Conservation (phyloP, 2,113 vertebrate species). For the Melanotaenia duboulayi region DNA sequence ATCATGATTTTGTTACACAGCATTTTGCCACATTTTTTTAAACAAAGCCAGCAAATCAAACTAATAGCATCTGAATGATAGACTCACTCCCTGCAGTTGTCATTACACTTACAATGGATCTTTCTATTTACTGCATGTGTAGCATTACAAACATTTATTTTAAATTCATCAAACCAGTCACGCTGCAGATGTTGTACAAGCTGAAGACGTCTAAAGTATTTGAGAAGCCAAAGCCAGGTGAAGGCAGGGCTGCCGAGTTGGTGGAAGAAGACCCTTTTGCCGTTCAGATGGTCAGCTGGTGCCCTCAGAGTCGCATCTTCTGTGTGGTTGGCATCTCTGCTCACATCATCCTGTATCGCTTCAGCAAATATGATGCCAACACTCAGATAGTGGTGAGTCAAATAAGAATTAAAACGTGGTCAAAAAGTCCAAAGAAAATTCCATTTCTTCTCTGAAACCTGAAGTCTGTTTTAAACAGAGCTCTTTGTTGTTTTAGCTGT, state of each 20-base stretch:
- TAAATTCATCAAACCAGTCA: slow-evolving; percentile 82
- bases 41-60: not conserved
- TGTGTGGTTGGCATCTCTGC: slow-evolving; percentile 96
- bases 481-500: not conserved
- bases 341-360: slow-evolving; percentile 94
- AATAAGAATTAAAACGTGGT: not conserved
- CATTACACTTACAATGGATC: no score
- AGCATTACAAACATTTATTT: not conserved
- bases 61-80: slow-evolving; percentile 2
- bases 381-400: slow-evolving; percentile 93
- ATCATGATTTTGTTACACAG: no score
- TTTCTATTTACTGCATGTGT: not conserved
- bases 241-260: slow-evolving; percentile 88
- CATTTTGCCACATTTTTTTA: slow-evolving; percentile 1
- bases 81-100: no score
- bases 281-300: slow-evolving; percentile 97
- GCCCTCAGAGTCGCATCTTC: slow-evolving; percentile 94
- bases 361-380: slow-evolving; percentile 95
- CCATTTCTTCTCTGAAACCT: not conserved
- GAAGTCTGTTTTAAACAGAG: not conserved
- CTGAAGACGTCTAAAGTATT: slow-evolving; percentile 97
- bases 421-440: not conserved
- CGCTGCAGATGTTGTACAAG: slow-evolving; percentile 98
- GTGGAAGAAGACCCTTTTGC: slow-evolving; percentile 97
- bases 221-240: slow-evolving; percentile 92